Percentiles rank a stretch among this genome's conserved stretches.
phyloP scores from a whole-genome alignment of 53 echinoderm and acorn worm genomes.

The Patiria pectinifera region DNA sequence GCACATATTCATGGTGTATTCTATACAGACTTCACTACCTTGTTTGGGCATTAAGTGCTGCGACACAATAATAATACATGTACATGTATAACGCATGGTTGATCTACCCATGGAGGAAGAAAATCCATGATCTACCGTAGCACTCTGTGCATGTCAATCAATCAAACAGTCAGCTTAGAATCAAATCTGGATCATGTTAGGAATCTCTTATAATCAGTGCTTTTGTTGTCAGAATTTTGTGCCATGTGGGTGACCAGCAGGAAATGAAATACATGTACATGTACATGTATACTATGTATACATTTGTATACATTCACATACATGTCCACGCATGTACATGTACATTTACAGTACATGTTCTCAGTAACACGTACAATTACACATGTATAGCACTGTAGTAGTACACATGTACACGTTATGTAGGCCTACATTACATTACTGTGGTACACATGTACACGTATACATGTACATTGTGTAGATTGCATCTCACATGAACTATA shows the following conservation, averaged over 20 bases:
- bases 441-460: background rate
- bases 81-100: background rate
- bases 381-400: too few relatives aligned
- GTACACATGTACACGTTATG: background rate
- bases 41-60: slow-evolving; percentile 18
- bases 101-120: too few relatives aligned
- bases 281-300: background rate
- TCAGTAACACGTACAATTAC: background rate
- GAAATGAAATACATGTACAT: too few relatives aligned
- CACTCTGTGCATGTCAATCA: background rate
- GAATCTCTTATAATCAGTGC: background rate
- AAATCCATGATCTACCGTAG: too few relatives aligned
- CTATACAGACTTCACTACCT: background rate
- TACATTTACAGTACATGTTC: background rate
- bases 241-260: too few relatives aligned
- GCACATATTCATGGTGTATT: too few relatives aligned
- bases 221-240: too few relatives aligned
- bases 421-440: background rate
- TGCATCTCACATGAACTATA: too few relatives aligned
- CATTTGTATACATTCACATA: background rate
- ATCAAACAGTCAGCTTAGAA: background rate
- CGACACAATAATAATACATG: background rate
- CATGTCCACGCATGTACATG: slow-evolving; percentile 18
- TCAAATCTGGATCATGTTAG: background rate
- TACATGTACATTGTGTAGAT: too few relatives aligned